Conservation (phyloP, 2,797 vertebrate species). For the Staurois parvus region DNA sequence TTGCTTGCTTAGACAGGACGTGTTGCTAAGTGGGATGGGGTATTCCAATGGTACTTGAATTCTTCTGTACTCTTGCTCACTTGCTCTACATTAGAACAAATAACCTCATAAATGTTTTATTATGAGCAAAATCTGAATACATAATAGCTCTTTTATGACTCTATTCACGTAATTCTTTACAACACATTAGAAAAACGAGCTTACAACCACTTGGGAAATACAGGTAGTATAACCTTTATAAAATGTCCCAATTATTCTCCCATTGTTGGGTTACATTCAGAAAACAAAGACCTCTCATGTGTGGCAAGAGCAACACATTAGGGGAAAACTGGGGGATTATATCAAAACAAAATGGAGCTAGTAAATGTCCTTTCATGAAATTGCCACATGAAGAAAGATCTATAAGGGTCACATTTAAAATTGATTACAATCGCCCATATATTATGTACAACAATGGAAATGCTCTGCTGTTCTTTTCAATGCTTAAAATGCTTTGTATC, state of each 20-base stretch:
- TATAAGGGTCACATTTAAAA: conserved; percentile 37
- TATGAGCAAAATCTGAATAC: background rate
- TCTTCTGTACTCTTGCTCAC: no score
- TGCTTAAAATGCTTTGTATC: conserved; percentile 4
- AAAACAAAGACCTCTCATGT: conserved; percentile 34
- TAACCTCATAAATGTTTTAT: no score
- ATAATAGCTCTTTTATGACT: background rate
- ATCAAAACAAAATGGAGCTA: conserved; percentile 18
- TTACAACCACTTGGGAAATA: conserved; percentile 16
- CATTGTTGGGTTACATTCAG: conserved; percentile 43
- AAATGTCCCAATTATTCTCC: conserved; percentile 43
- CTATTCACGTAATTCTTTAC: conserved; percentile 1
- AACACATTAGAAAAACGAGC: conserved; percentile 2
- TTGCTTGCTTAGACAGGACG: no score
- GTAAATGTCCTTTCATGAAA: conserved; percentile 34
- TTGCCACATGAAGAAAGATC: conserved; percentile 4
- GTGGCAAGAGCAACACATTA: conserved; percentile 17
- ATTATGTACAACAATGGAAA: conserved; percentile 17
- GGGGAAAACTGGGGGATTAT: conserved; percentile 11
- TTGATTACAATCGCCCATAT: conserved; percentile 29
- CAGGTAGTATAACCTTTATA: conserved; percentile 29
- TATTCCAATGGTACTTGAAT: no score
- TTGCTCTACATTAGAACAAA: background rate
- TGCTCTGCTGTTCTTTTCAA: conserved; percentile 15
- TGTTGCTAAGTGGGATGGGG: no score